Base-by-base conservation (phyloP, 2,888 invertebrate species). In the Lepidocyrtinus sp. region DNA sequence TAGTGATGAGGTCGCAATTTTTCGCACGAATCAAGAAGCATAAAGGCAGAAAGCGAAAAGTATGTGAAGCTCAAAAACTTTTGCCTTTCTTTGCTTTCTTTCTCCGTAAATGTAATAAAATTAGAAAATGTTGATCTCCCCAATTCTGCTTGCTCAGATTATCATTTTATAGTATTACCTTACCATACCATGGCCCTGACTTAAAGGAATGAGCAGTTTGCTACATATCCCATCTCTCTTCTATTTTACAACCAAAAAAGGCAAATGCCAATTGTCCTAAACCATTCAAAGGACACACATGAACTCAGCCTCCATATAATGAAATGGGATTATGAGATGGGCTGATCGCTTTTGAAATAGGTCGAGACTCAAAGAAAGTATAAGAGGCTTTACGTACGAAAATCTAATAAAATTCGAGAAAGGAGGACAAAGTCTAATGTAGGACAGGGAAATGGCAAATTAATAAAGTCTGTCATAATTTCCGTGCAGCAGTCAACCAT, bases 141-240 rank as follows among this genome's bases (percentile, higher is more conserved):
- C 21, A 19, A 17, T 67, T 67, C 67, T 67, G 67, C 67, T 67
- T 45, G 67, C 67, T 67, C 67, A 67, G 50, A 67, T 65, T 36
- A 27, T 65, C 36, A 65, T 65, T 65, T 65, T 27, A 36, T 17
- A 36, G 15, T 25, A 63, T 21, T 19, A 61, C 45, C 68, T 46
- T 68, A 17, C 65, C n/a, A n/a, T n/a, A n/a, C n/a, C n/a, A n/a
- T n/a, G n/a, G n/a, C n/a, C n/a, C n/a, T n/a, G n/a, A n/a, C n/a
- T n/a, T n/a, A n/a, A n/a, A n/a, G n/a, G n/a, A n/a, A n/a, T n/a
- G n/a, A n/a, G n/a, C n/a, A n/a, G 36, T 36, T 12, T 36, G 5
- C 36, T 36, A 36, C 36, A n/a, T 36, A 36, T 12, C 36, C 36
- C 36, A 36, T 36, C 12, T 36, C 36, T n/a, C n/a, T n/a, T n/a